A percentile compares a stretch with the other conserved stretches of the same genome.
These are phyloP conservation scores for Chionomys nivalis DNA, from an alignment of 2,113 vertebrate species.

Conservation along the genomic window DNA sequence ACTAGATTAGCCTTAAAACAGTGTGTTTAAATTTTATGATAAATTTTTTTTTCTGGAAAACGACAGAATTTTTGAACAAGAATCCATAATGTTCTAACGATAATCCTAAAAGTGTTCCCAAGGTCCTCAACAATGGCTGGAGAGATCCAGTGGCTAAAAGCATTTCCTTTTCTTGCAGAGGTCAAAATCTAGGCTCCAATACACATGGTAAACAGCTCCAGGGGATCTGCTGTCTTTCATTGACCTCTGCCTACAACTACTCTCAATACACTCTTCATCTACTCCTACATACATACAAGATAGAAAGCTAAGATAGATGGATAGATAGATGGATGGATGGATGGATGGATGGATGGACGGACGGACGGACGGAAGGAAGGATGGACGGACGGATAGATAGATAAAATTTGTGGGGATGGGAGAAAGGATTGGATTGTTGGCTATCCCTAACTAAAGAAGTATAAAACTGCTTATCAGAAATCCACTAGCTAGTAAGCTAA, in stretches of 20 bases:
- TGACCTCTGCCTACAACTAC: not conserved
- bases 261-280: not conserved
- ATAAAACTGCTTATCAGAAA: not conserved
- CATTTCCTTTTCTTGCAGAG: not conserved
- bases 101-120: not conserved
- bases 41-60: not conserved
- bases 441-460: not conserved
- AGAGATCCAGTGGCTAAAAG: not conserved
- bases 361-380: no score
- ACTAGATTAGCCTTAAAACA: not conserved
- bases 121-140: not conserved
- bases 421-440: not conserved
- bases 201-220: not conserved
- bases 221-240: not conserved
- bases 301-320: no score
- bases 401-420: not conserved
- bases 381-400: not conserved
- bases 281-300: not conserved
- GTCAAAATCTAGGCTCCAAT: not conserved
- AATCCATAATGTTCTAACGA: not conserved
- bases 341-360: no score
- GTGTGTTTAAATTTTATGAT: not conserved
- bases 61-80: not conserved
- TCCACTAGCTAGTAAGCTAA: not conserved
- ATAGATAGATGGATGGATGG: no score